phyloP scores from a whole-genome alignment of 2,888 invertebrate genomes.

The Apamea monoglypha region DNA sequence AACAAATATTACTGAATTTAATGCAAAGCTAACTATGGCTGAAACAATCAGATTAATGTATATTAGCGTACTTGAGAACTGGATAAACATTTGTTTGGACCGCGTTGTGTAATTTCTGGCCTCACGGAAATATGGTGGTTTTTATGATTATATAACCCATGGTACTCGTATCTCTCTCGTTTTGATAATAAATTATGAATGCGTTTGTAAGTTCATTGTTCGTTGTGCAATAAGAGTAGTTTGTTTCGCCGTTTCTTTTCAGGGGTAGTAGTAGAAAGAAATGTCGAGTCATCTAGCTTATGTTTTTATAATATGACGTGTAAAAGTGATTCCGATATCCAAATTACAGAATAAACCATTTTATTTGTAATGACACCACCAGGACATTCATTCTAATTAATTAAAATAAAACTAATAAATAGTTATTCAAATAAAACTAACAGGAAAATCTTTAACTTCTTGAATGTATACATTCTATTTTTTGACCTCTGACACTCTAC shows the following conservation, averaged over 20 bases:
- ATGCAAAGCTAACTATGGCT: slow-evolving; percentile 18
- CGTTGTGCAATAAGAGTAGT: neutral
- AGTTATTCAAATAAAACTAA: neutral
- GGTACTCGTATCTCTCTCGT: neutral
- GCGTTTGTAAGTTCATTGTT: neutral
- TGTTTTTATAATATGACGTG: too few species aligned
- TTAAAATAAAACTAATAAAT: neutral
- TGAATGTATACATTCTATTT: slow-evolving; percentile 9
- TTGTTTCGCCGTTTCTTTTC: neutral
- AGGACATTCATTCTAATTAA: neutral
- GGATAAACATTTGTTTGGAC: slow-evolving; percentile 36
- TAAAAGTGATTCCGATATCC: neutral
- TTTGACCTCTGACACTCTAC: neutral
- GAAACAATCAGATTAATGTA: slow-evolving; percentile 36
- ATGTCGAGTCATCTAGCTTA: too few species aligned
- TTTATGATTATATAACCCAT: neutral
- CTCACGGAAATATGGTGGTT: neutral
- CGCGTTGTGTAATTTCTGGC: slow-evolving; percentile 12
- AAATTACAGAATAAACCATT: neutral
- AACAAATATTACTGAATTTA: slow-evolving; percentile 28
- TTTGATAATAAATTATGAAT: neutral
- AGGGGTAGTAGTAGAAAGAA: neutral
- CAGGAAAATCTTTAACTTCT: slow-evolving; percentile 7
- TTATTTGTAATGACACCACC: neutral
- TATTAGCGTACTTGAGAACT: slow-evolving; percentile 24